These are phyloP conservation scores for Bombus terrestris DNA, from an alignment of 1,140 invertebrate species.

Conservation along the genomic window DNA sequence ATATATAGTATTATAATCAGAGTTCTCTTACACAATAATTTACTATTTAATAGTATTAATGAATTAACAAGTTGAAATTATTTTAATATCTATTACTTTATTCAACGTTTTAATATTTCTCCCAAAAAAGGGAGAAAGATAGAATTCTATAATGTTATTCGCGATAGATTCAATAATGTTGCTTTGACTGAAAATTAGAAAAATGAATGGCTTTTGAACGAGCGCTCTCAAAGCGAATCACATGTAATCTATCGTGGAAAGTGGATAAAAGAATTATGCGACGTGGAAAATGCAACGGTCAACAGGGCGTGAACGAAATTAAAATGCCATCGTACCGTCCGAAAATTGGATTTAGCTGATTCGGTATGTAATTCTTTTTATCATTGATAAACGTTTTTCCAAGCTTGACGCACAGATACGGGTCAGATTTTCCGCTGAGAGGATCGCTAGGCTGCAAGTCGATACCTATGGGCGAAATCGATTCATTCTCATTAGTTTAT, in stretches of 20 bases:
- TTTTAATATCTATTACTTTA: background rate
- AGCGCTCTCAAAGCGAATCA: background rate
- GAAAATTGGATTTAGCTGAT: conserved; percentile 93
- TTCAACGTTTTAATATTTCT: background rate
- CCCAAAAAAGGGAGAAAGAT: too few species aligned
- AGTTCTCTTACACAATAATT: background rate
- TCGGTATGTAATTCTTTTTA: conserved; percentile 89
- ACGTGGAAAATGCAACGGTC: background rate
- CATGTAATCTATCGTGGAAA: background rate
- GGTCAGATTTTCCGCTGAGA: conserved; percentile 89
- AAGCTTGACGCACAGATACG: conserved; percentile 88
- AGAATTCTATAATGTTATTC: background rate
- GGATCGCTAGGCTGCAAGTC: conserved; percentile 89
- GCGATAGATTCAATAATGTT: background rate
- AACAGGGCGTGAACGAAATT: background rate
- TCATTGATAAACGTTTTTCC: conserved; percentile 88
- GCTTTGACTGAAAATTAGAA: background rate
- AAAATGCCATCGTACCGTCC: conserved; percentile 85
- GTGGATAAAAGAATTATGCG: background rate
- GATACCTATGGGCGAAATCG: conserved; percentile 76
- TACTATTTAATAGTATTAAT: background rate
- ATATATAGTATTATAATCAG: background rate
- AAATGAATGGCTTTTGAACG: background rate
- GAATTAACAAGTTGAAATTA: background rate
- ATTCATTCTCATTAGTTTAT: background rate